Evolutionary conservation across 2,888 invertebrate species (phyloP).

Genomic region (Lottia gigantea): DNA sequence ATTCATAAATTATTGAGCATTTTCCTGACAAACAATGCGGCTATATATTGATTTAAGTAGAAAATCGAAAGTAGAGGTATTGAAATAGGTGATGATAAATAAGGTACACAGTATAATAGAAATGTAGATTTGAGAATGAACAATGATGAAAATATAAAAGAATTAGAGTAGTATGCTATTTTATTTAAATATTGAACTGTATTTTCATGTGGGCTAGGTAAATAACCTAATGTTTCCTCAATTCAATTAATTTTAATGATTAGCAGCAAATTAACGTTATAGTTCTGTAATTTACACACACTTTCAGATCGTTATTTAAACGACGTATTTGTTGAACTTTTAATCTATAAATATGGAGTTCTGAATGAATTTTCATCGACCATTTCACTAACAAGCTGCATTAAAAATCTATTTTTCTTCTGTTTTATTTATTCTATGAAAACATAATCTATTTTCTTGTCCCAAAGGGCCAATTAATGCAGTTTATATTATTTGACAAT

Average conservation of each 20-base stretch:
- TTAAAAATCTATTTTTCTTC: conserved; percentile 8
- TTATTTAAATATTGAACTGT: conserved; percentile 1
- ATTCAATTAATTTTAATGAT: conserved; percentile 2
- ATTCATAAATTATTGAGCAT: conserved; percentile 1
- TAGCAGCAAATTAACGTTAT: background rate
- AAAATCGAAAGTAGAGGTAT: conserved; percentile 9
- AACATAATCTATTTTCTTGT: too few species aligned
- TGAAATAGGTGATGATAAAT: background rate
- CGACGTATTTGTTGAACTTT: background rate
- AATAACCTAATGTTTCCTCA: background rate
- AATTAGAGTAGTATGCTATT: too few species aligned
- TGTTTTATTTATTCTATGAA: background rate
- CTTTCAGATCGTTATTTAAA: background rate
- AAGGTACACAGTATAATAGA: background rate
- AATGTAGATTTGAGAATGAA: background rate
- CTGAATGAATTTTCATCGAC: background rate
- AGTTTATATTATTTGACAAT: too few species aligned
- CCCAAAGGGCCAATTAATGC: too few species aligned
- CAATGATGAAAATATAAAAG: too few species aligned
- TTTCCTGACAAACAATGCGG: background rate
- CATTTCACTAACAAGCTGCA: conserved; percentile 3
- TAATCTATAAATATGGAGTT: conserved; percentile 6
- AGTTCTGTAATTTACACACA: background rate
- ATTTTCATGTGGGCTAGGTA: conserved; percentile 1
- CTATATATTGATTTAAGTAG: background rate